Evolutionary conservation across 2,113 vertebrate species (phyloP).

Genomic region (Menura novaehollandiae): DNA sequence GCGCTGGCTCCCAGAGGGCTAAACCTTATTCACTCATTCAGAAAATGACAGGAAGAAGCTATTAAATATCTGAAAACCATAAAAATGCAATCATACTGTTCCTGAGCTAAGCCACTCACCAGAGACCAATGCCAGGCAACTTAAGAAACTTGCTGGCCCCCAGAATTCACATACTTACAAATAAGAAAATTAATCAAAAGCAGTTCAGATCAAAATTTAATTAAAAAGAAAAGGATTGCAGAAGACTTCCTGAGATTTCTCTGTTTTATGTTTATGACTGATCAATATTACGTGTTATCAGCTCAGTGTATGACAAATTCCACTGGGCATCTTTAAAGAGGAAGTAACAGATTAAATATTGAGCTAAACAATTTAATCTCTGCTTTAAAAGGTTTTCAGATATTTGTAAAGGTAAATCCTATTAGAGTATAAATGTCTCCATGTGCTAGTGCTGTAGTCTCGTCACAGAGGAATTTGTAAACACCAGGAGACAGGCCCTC

Average conservation of each 20-base stretch:
- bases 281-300: slow-evolving; percentile 74
- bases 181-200: slow-evolving; percentile 82
- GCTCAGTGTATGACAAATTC: slow-evolving; percentile 72
- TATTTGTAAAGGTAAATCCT: slow-evolving; percentile 80
- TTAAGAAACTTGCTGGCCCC: slow-evolving; percentile 73
- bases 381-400: slow-evolving; percentile 75
- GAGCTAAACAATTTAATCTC: slow-evolving; percentile 82
- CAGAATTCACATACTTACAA: slow-evolving; percentile 76
- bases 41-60: slow-evolving; percentile 86
- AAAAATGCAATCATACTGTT: slow-evolving; percentile 81
- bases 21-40: slow-evolving; percentile 82
- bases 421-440: slow-evolving; percentile 65
- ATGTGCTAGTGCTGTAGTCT: slow-evolving; percentile 47
- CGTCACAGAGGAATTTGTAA: slow-evolving; percentile 65
- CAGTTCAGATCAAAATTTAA: slow-evolving; percentile 81
- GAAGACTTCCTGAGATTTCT: slow-evolving; percentile 64
- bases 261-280: slow-evolving; percentile 73
- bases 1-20: slow-evolving; percentile 75
- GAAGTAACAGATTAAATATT: slow-evolving; percentile 84
- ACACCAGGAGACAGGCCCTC: slow-evolving; percentile 50
- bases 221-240: slow-evolving; percentile 72
- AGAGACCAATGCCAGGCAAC: slow-evolving; percentile 75
- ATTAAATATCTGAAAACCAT: slow-evolving; percentile 87
- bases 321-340: slow-evolving; percentile 75
- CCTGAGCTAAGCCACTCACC: slow-evolving; percentile 75